These are phyloP conservation scores for Allobates femoralis DNA, from an alignment of 2,797 vertebrate species.

Conservation along the genomic window DNA sequence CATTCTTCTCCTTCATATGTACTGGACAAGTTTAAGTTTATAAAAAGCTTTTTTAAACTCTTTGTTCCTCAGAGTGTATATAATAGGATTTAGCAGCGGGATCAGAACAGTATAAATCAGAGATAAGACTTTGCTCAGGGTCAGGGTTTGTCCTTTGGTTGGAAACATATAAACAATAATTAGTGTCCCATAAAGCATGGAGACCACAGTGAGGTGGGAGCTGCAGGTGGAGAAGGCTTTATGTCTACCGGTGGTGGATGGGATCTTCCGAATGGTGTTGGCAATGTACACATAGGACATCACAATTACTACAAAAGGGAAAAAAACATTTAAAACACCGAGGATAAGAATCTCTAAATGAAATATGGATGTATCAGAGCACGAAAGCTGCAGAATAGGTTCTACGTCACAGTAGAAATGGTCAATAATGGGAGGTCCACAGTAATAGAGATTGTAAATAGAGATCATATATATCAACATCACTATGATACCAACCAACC, in stretches of 20 bases:
- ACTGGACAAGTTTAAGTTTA: too few species aligned
- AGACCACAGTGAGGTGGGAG: too few species aligned
- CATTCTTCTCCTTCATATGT: too few species aligned
- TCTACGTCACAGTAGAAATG: neutral
- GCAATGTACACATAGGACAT: constrained; percentile 8
- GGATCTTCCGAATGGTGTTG: neutral
- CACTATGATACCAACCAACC: neutral
- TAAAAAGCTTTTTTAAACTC: too few species aligned
- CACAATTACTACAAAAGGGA: neutral
- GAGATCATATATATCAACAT: neutral
- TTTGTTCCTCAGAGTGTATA: too few species aligned
- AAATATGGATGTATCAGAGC: neutral
- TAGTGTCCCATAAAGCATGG: too few species aligned
- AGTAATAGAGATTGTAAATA: neutral
- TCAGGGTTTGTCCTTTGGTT: neutral
- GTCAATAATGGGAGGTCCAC: neutral
- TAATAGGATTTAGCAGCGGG: too few species aligned
- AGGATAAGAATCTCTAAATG: neutral
- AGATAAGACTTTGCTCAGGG: neutral
- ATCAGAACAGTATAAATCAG: neutral
- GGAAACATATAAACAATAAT: neutral
- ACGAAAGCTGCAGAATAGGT: neutral
- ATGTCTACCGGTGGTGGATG: constrained; percentile 1
- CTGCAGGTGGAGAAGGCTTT: constrained; percentile 1
- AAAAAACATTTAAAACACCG: neutral